A percentile compares a stretch with the other conserved stretches of the same genome.
phyloP scores from a whole-genome alignment of 1,140 invertebrate species.

The Tetragonula clypearis region DNA sequence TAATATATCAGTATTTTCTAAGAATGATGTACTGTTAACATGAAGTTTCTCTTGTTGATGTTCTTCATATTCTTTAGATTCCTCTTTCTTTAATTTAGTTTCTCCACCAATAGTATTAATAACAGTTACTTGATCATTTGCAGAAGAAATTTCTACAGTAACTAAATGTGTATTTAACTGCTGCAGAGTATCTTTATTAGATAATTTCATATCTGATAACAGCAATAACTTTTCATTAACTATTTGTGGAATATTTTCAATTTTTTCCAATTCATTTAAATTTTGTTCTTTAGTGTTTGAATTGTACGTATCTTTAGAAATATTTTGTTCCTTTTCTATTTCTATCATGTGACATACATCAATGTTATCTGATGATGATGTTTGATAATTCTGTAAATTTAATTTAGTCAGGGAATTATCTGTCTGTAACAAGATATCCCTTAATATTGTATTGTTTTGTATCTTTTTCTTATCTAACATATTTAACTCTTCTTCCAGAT shows the following conservation, averaged over 20 bases:
- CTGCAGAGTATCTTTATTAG: background rate
- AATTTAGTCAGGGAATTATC: background rate
- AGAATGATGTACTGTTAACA: background rate
- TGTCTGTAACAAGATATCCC: background rate
- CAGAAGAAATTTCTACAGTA: slow-evolving; percentile 30
- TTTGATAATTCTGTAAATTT: background rate
- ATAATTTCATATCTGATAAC: background rate
- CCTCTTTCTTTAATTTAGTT: background rate
- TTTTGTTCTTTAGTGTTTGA: background rate
- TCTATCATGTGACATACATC: background rate
- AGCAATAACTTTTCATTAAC: background rate
- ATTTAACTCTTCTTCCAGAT: background rate
- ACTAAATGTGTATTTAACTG: background rate
- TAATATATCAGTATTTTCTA: background rate
- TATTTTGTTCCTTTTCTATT: background rate
- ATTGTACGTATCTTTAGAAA: too few relatives aligned
- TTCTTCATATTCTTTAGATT: background rate
- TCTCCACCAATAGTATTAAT: background rate
- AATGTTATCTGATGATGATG: background rate
- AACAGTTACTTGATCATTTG: slow-evolving; percentile 22
- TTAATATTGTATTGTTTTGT: background rate
- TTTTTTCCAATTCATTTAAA: background rate
- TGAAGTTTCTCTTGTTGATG: background rate
- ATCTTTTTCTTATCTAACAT: background rate
- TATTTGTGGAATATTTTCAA: background rate